Base-by-base conservation (phyloP, 2,113 vertebrate species). In the Scophthalmus maximus region DNA sequence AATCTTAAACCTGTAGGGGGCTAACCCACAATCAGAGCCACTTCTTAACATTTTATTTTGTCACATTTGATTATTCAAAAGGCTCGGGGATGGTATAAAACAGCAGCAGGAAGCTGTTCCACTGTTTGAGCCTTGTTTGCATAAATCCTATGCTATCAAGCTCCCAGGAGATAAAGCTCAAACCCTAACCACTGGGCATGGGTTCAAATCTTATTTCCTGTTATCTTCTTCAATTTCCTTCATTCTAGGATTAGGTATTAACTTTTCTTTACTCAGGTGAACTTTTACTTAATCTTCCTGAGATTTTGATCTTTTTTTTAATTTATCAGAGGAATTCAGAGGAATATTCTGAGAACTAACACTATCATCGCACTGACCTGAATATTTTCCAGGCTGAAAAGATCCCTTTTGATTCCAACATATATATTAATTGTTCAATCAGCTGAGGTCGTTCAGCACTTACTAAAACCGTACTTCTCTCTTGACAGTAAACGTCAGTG, bases 401-500 rank as follows among this genome's bases (percentile, higher is more conserved):
- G 40, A 46, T 26, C n/a, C n/a, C n/a, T 49, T 65, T 52, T 42
- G 12, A 56, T 65, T 14, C n/a, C 25, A 9, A 7, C 8, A 34
- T 40, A 53, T 36, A 53, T 29, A 36, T 14, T 17, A 49, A 38
- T 14, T 15, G 6, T 46, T 76, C 55, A 51, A 50, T 60, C 14
- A 1, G 46, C 4, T 29, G 34, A 29, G 14, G 10, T 40, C 0
- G 7, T 27, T 57, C 14, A 61, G 26, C n/a, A 40, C 14, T 68
- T 63, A 27, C 5, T 26, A 29, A 65, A 57, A 10, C 47, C 60
- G 55, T 14, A 73, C 80, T 59, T 80, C 69, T 58, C 55, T 46
- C 47, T 46, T 76, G 66, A 81, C 12, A 27, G 20, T 62, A 71
- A 64, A 71, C 69, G 42, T 83, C 49, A 68, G 38, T 34, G 55